Evolutionary conservation across 2,888 invertebrate species (phyloP).

Genomic region (Scrobipalpa atriplicella): DNA sequence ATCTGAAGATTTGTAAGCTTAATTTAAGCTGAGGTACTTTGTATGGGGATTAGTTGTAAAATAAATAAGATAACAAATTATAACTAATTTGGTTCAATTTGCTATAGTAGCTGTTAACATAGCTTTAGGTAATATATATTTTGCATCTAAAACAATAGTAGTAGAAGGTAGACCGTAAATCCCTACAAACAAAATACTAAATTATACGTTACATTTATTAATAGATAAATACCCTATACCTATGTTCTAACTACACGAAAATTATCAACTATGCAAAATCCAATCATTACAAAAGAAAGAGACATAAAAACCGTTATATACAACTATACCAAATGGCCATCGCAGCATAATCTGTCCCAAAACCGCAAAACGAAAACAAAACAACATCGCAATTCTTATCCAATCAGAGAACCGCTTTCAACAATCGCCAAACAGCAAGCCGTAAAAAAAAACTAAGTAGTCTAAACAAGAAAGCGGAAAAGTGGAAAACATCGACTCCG

Average conservation of each 20-base stretch:
- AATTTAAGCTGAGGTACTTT: background rate
- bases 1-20: background rate
- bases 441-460: constrained; percentile 13
- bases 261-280: too few relatives aligned
- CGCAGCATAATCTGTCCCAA: constrained; percentile 2
- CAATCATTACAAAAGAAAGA: too few relatives aligned
- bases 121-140: too few relatives aligned
- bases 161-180: too few relatives aligned
- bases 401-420: constrained; percentile 13
- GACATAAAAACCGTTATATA: background rate
- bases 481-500: constrained; percentile 26
- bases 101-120: too few relatives aligned
- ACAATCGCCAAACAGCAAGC: constrained; percentile 18
- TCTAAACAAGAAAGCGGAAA: constrained; percentile 33
- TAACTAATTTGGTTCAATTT: too few relatives aligned
- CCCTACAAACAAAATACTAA: too few relatives aligned
- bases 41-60: background rate
- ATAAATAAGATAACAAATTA: too few relatives aligned
- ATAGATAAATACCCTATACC: too few relatives aligned
- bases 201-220: too few relatives aligned
- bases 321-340: background rate
- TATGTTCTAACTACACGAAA: too few relatives aligned
- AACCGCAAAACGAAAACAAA: constrained; percentile 12
- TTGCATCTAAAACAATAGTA: too few relatives aligned
- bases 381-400: constrained; percentile 1